phyloP scores from a whole-genome alignment of 2,797 vertebrate genomes.

The Smutsia temminckii region DNA sequence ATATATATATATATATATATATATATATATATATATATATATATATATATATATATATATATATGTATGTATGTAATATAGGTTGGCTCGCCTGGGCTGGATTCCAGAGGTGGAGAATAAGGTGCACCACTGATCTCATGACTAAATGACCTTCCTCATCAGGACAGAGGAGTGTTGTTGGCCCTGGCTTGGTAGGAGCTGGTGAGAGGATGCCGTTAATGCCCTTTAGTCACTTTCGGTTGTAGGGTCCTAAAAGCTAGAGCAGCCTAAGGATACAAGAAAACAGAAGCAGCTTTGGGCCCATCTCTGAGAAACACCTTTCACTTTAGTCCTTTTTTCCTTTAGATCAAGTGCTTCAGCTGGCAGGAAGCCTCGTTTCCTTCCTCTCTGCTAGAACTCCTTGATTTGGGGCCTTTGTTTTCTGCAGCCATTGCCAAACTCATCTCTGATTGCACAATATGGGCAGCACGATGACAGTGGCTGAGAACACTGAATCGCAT shows the following conservation, averaged over 20 bases:
- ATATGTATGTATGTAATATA: neutral
- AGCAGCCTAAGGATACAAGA: neutral
- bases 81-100: neutral
- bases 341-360: neutral
- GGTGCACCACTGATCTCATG: neutral
- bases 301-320: conserved; percentile 44
- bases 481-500: neutral
- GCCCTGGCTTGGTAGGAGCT: neutral
- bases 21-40: neutral
- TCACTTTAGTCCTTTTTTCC: conserved; percentile 10
- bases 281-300: neutral
- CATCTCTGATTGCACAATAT: conserved; percentile 32
- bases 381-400: conserved; percentile 38
- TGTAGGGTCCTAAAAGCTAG: neutral
- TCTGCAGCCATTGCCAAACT: conserved; percentile 41
- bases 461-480: neutral
- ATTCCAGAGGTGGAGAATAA: conserved; percentile 19
- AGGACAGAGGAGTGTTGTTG: neutral
- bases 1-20: neutral
- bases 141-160: neutral
- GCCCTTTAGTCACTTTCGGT: neutral
- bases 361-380: conserved; percentile 42
- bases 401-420: conserved; percentile 50
- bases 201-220: neutral
- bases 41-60: neutral